Conservation (phyloP, 2,797 vertebrate species). For the Vespertilio murinus region DNA sequence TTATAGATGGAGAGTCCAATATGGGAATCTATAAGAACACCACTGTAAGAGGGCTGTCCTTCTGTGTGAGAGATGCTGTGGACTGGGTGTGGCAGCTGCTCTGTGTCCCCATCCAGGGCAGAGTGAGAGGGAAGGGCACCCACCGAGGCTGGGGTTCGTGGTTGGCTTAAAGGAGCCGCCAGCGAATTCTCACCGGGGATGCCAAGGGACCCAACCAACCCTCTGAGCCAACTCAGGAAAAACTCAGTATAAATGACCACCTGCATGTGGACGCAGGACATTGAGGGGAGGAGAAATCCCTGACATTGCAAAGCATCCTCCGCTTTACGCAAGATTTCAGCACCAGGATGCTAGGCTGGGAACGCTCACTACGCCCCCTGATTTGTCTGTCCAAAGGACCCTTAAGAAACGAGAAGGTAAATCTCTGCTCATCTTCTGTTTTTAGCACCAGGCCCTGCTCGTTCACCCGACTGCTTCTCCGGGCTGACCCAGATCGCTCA, state of each 20-base stretch:
- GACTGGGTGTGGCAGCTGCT: background rate
- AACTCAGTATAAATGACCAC: background rate
- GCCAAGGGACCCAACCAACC: background rate
- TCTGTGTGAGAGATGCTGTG: background rate
- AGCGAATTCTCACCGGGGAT: background rate
- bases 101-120: background rate
- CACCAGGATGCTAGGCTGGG: background rate
- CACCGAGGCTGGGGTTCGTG: too few relatives aligned
- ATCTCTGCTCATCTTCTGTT: background rate
- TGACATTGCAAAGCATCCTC: background rate
- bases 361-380: background rate
- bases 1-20: background rate
- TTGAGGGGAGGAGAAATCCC: background rate
- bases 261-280: too few relatives aligned
- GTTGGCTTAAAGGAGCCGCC: background rate
- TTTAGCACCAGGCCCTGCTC: background rate
- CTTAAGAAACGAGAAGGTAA: background rate
- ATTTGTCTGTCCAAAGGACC: background rate
- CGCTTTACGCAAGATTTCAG: background rate
- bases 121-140: background rate
- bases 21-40: background rate
- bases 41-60: background rate
- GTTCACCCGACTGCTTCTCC: background rate
- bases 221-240: background rate
- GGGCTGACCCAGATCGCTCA: background rate